Base-by-base conservation (phyloP, 2,797 vertebrate species). In the Malacoraja senta region DNA sequence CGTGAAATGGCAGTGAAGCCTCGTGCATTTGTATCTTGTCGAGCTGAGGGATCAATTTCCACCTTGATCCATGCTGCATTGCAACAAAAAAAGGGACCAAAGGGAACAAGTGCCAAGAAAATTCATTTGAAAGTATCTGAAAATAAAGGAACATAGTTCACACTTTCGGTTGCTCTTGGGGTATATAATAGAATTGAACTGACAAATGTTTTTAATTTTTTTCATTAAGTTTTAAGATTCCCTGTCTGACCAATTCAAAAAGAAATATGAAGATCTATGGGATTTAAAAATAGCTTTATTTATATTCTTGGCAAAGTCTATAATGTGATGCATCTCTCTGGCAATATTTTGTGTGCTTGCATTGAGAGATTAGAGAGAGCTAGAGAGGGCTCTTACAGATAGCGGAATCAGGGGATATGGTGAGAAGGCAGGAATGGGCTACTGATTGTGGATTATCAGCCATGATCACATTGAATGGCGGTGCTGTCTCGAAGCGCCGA, bases 241-340 rank as follows among this genome's bases (percentile, higher is more conserved):
- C 38, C 44, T 29, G 38, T 92, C 44, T 53, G 68, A 21, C 72
- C 35, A 72, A 44, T 91, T 91, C 12, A 91, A 91, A 74, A 53
- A 53, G 21, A 21, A 91, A 44, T 44, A 35, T 44, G 21, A 26
- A 53, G 68, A 91, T 10, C 19, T 38, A 44, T 72, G 29, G 65
- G 35, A 91, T 72, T 72, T 72, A 44, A 65, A 92, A 92, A 92
- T 53, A 24, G 4, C 38, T n/a, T 92, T 53, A 92, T 53, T 92
- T 92, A 26, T 53, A 9, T 38, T 74, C 90, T 76, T 72, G 88
- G 88, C 68, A 72, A 91, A 74, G 29, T 32, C 26, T 15, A 63
- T 53, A 44, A 4, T 26, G 71, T 38, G 12, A 44, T 44, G 26
- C 24, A 35, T 92, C 3, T 72, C 24, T 76, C 38, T 92, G 90